These are phyloP conservation scores for Etheostoma cragini DNA, from an alignment of 2,113 vertebrate genomes.

Conservation along the genomic window DNA sequence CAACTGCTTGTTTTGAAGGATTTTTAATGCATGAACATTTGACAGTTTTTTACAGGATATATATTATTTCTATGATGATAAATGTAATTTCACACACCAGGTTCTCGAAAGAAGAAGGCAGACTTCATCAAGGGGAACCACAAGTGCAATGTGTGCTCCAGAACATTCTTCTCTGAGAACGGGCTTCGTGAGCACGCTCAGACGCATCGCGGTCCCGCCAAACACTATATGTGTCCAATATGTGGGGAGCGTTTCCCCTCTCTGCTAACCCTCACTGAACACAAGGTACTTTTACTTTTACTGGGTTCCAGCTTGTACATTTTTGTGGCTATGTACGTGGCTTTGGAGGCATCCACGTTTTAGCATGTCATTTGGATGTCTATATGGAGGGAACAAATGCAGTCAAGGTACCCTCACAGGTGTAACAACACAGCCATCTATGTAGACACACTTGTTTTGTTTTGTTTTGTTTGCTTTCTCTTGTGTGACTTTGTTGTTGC, in stretches of 20 bases:
- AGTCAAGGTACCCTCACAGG: conserved; percentile 17
- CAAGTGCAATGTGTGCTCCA: conserved; percentile 97
- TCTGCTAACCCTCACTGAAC: conserved; percentile 96
- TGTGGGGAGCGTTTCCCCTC: conserved; percentile 98
- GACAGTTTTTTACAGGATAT: neutral
- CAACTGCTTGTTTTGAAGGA: neutral
- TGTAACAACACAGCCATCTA: conserved; percentile 16
- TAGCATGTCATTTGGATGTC: neutral
- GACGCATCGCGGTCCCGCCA: conserved; percentile 96
- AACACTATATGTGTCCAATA: conserved; percentile 99
- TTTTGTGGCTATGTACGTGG: neutral
- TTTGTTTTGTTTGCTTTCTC: neutral
- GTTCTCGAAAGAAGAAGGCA: conserved; percentile 91
- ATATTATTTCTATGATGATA: neutral
- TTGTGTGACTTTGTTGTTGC: neutral
- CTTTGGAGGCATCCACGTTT: neutral
- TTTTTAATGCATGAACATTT: too few relatives aligned
- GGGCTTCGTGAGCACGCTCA: conserved; percentile 97
- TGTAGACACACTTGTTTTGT: neutral
- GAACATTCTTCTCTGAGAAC: conserved; percentile 98
- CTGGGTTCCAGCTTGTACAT: neutral
- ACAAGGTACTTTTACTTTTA: conserved; percentile 85
- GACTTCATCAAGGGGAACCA: conserved; percentile 99
- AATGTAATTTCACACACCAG: conserved; percentile 15
- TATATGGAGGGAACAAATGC: conserved; percentile 2